These are phyloP conservation scores for Asbolus verrucosus DNA, from an alignment of 1,140 invertebrate genomes.

Conservation along the genomic window DNA sequence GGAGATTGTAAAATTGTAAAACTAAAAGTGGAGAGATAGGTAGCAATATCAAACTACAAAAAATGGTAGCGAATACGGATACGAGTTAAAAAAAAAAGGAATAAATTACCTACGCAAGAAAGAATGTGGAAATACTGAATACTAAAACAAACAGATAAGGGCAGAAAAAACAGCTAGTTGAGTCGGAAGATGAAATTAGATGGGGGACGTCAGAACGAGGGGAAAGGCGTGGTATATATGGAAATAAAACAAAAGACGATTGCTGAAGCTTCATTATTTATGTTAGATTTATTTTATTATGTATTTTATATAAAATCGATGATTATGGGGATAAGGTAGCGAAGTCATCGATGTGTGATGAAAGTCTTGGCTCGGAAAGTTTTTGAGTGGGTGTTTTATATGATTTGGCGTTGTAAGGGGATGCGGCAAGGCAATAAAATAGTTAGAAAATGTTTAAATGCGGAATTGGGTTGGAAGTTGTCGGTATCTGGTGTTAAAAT, in stretches of 20 bases:
- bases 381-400: slow-evolving; percentile 1
- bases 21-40: no score
- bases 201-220: slow-evolving; percentile 15
- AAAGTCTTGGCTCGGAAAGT: background rate
- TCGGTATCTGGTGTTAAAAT: slow-evolving; percentile 28
- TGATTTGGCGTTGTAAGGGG: background rate
- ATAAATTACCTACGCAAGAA: background rate
- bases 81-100: background rate
- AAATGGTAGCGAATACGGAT: background rate
- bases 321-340: background rate
- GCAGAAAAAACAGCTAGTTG: slow-evolving; percentile 2
- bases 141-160: slow-evolving; percentile 4
- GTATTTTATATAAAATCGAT: no score
- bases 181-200: background rate
- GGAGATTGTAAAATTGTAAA: no score
- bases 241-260: no score
- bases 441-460: slow-evolving; percentile 20
- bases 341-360: background rate
- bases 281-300: no score
- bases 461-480: slow-evolving; percentile 1
- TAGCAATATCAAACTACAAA: background rate
- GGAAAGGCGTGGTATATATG: background rate
- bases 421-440: slow-evolving; percentile 3
- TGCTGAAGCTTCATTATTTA: no score
- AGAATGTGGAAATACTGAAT: slow-evolving; percentile 7